Percentiles rank a stretch among this genome's conserved stretches.
These are phyloP conservation scores for Peromyscus leucopus DNA, from an alignment of 2,113 vertebrate genomes.

Conservation along the genomic window DNA sequence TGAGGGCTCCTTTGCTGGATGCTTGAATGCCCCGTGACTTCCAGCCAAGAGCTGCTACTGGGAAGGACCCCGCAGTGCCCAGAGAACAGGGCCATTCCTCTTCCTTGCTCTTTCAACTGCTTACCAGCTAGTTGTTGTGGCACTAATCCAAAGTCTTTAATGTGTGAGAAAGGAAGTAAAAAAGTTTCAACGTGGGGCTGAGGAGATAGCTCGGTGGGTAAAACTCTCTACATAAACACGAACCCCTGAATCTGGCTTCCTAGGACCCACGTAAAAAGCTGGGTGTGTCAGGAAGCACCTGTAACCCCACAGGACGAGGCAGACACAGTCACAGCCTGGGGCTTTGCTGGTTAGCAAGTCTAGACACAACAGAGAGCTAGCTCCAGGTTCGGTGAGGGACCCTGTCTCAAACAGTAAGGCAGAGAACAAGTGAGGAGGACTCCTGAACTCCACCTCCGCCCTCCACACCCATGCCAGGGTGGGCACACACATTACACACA, in stretches of 20 bases:
- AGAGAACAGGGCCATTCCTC: neutral
- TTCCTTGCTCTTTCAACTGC: neutral
- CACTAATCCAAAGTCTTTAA: neutral
- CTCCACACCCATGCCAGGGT: neutral
- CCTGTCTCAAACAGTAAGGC: neutral
- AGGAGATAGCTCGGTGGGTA: neutral
- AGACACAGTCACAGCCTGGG: neutral
- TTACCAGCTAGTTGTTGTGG: neutral
- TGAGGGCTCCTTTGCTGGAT: neutral
- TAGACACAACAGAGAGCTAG: neutral
- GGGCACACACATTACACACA: neutral
- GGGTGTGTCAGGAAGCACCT: neutral
- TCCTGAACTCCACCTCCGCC: neutral
- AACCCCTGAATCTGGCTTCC: neutral
- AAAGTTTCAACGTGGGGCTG: neutral
- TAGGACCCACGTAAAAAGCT: neutral
- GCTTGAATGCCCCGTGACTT: neutral
- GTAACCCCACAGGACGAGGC: neutral
- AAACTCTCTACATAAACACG: neutral
- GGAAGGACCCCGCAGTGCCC: neutral
- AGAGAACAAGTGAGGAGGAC: neutral
- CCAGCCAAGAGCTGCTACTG: neutral
- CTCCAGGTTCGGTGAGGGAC: neutral
- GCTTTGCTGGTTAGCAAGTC: neutral
- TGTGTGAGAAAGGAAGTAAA: neutral